Conservation (phyloP, 2,797 vertebrate genomes). For the Bovichtus diacanthus region DNA sequence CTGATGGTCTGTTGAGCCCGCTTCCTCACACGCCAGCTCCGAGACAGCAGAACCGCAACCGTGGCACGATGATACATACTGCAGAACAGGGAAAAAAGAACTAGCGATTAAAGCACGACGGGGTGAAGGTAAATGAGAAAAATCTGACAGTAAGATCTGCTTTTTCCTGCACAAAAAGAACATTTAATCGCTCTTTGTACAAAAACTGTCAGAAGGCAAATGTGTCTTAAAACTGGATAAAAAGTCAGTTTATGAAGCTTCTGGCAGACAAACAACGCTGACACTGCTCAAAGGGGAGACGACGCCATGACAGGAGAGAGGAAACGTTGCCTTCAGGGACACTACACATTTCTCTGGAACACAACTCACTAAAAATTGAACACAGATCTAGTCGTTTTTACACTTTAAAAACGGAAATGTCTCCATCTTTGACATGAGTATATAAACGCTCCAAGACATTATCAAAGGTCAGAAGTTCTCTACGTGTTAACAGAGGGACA, state of each 20-base stretch:
- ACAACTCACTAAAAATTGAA: too few relatives aligned
- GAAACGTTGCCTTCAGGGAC: too few relatives aligned
- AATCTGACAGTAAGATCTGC: not conserved
- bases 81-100: not conserved
- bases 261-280: too few relatives aligned
- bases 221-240: too few relatives aligned
- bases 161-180: not conserved
- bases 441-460: not conserved
- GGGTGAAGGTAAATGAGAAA: not conserved
- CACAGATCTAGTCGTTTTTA: too few relatives aligned
- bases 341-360: too few relatives aligned
- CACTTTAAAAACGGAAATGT: too few relatives aligned
- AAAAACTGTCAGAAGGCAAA: not conserved
- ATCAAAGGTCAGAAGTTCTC: not conserved
- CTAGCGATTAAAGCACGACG: not conserved
- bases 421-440: too few relatives aligned
- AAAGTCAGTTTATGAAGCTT: too few relatives aligned
- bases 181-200: not conserved
- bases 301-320: too few relatives aligned
- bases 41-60: slow-evolving; percentile 88
- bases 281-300: too few relatives aligned
- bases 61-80: slow-evolving; percentile 94
- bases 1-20: slow-evolving; percentile 90
- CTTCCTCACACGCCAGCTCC: slow-evolving; percentile 91
- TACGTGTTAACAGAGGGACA: not conserved